Evolutionary conservation across 2,113 vertebrate genomes (phyloP), one percentile per base, ranked within the genome.

Genomic region (Sturnus vulgaris): DNA sequence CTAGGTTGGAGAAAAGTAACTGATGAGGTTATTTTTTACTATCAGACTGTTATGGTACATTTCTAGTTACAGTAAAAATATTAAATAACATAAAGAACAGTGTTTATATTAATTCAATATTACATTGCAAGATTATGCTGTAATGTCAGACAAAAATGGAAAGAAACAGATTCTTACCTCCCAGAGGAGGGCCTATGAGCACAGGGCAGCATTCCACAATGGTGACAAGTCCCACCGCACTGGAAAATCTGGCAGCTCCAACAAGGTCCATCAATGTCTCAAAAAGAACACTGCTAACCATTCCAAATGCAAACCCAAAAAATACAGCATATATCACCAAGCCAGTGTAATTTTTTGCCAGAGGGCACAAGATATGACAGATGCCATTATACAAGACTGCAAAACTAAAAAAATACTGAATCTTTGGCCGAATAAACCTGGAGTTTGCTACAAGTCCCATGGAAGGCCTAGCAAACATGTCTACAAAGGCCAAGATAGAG

Each of bases 231-330:
- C 99, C 99, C 52, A 99, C 99, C 0, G 99, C 99, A 46, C 99
- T 99, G 96, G 99, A 99, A 96, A 99, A 99, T 96, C 99, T 98
- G 57, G 98, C 86, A 61, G 99, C 76, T 33, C 99, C 99, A 57
- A 99, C 99, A 1, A 99, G 98, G 95, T 99, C 99, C 99, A 99
- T 99, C 83, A 99, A 97, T 0, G 99, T 99, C 96, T 99, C 99
- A 95, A 99, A 99, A 85, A 99, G 98, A 73, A 99, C 98, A 0
- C 99, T 98, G 96, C 99, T 99, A 86, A 99, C 99, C 98, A 99
- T 99, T 60, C 99, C 99, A 88, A 99, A 99, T 7, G 99, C 99
- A 93, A 99, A 98, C 50, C 99, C 99, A 69, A 99, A 99, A 97
- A 99, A 99, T 27, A 99, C 24, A 15, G 99, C 94, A 22, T 99